Evolutionary conservation across 1,140 invertebrate genomes (phyloP), one percentile per base, ranked within the genome.

Genomic region (Nasonia giraulti): DNA sequence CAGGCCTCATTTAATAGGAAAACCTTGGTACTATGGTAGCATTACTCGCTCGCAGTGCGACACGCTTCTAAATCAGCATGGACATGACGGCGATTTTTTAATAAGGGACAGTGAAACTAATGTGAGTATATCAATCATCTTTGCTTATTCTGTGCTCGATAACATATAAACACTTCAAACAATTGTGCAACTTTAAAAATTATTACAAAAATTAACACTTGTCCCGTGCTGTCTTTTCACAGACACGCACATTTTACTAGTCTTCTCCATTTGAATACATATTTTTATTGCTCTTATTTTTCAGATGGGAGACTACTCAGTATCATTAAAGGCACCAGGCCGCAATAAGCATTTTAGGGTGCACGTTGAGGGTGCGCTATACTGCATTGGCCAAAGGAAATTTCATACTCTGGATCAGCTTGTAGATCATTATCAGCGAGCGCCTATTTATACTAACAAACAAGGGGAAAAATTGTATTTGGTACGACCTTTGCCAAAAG

Each of bases 331-430:
- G 94, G 99, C 99, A 73, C 97, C 98, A 76, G 97, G 97, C 50
- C 96, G 98, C 85, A 99, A 99, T 94, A 99, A 99, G 93, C 99
- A 99, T 93, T 99, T 99, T 94, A 96, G 99, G 90, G 98, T 99
- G 86, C 98, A 99, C 91, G 98, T 99, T 73, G 98, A 99, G 93
- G 97, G 97, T 87, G 96, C 95, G 44, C 95, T 98, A 81, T 99
- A 98, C 91, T 98, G 98, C 92, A 99, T 99, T 92, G 99, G 99
- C 69, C 98, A 99, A 94, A 96, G 99, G 89, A 98, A 98, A 93
- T 99, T 99, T 93, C 96, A 97, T 87, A 97, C 97, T 74, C 93
- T 99, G 89, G 98, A 99, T 92, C 98, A 99, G 92, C 94, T 99
- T 86, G 98, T 99, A 87, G 97, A 99, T 90, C 99, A 99, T 94